Conservation (phyloP, 2,888 invertebrate genomes). For the Himalopsyche anomala region DNA sequence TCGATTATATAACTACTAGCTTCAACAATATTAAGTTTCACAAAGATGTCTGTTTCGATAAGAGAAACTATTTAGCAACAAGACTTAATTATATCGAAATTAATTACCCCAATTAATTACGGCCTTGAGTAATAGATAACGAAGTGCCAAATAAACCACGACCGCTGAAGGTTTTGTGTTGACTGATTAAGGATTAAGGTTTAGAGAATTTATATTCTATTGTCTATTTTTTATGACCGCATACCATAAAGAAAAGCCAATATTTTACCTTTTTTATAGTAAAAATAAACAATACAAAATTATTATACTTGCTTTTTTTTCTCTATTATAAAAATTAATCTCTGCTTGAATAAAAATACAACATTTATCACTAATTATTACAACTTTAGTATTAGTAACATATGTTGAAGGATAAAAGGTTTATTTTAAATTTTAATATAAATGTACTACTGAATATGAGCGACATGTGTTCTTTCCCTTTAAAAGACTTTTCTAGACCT, state of each 20-base stretch:
- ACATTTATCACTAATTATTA: no score
- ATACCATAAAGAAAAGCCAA: neutral
- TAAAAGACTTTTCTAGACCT: no score
- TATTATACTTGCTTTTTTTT: no score
- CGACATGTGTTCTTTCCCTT: no score
- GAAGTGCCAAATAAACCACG: constrained; percentile 30
- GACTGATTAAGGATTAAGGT: constrained; percentile 24
- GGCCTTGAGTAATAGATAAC: constrained; percentile 12
- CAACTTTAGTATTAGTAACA: no score
- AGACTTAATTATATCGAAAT: constrained; percentile 25
- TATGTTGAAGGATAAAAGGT: no score
- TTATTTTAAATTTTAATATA: no score
- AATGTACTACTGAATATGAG: no score
- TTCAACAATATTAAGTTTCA: neutral
- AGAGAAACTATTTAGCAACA: constrained; percentile 4
- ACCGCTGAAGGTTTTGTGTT: neutral
- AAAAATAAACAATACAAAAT: no score
- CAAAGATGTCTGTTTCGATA: constrained; percentile 24
- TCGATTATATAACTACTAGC: neutral
- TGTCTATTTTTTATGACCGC: neutral
- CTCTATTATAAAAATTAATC: no score
- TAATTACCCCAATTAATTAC: constrained; percentile 21
- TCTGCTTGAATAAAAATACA: no score
- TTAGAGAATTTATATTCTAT: constrained; percentile 4
- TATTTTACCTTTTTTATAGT: neutral